Percentiles rank a stretch among this genome's conserved stretches.
These are phyloP conservation scores for Cheilosia scutellata DNA, from an alignment of 2,888 invertebrate species.

Conservation along the genomic window DNA sequence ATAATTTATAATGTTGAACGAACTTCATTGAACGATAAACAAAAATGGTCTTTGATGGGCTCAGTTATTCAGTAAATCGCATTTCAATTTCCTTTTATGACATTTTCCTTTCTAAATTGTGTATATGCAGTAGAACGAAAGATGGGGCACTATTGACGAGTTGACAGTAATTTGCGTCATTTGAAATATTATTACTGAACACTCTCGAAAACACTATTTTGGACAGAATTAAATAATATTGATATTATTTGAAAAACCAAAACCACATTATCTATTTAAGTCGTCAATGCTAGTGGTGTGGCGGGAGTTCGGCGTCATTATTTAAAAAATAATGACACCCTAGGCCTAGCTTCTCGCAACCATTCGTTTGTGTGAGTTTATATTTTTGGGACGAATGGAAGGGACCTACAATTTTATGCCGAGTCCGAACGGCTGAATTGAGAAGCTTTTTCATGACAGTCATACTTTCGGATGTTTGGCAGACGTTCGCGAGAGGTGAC, in stretches of 20 bases:
- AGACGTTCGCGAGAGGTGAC: no score
- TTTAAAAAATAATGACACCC: no score
- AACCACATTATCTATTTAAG: conserved; percentile 15
- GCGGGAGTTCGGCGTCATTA: neutral
- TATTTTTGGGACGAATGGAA: no score
- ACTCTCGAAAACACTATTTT: neutral
- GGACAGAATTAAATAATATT: neutral
- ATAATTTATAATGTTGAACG: neutral
- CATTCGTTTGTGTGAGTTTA: no score
- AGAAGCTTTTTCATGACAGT: no score
- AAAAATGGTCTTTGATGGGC: neutral
- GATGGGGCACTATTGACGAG: neutral
- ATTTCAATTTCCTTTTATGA: conserved; percentile 29
- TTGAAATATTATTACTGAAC: conserved; percentile 10
- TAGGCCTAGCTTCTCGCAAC: no score
- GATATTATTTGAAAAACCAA: conserved; percentile 23
- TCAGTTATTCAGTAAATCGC: neutral
- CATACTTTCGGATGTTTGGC: no score
- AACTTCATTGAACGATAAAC: neutral
- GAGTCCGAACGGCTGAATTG: no score
- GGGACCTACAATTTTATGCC: no score
- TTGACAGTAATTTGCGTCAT: conserved; percentile 37
- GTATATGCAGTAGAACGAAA: neutral
- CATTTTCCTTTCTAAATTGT: conserved; percentile 7
- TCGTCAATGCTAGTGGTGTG: neutral